Percentiles rank a stretch among this genome's conserved stretches.
phyloP scores from a whole-genome alignment of 2,888 invertebrate genomes.

The Tyria jacobaeae region DNA sequence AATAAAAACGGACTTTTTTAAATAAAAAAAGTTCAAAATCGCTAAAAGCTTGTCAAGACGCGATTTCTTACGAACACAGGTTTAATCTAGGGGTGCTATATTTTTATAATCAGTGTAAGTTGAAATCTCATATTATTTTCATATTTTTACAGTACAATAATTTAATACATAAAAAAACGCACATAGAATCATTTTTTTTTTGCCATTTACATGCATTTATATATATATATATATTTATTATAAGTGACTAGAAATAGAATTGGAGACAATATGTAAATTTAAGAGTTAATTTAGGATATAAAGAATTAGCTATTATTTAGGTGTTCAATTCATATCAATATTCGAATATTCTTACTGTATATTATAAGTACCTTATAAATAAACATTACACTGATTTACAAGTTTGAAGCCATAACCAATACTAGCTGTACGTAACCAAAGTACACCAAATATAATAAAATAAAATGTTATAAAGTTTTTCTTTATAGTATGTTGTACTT shows the following conservation, averaged over 20 bases:
- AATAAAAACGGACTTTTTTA: too few species aligned
- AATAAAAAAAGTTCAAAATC: too few species aligned
- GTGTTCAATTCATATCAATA: conserved; percentile 57
- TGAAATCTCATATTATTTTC: neutral
- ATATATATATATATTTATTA: conserved; percentile 18
- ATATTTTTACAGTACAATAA: neutral
- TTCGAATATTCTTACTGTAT: conserved; percentile 43
- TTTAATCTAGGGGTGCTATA: too few species aligned
- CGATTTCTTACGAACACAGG: too few species aligned
- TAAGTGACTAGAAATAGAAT: conserved; percentile 62
- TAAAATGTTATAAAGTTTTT: neutral
- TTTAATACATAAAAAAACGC: conserved; percentile 18
- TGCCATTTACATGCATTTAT: conserved; percentile 44
- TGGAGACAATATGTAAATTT: conserved; percentile 78
- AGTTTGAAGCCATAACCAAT: conserved; percentile 17
- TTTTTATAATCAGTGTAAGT: too few species aligned
- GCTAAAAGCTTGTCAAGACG: too few species aligned
- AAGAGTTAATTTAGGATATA: conserved; percentile 52
- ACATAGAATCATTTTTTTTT: conserved; percentile 43
- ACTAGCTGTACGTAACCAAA: conserved; percentile 28
- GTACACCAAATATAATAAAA: conserved; percentile 22
- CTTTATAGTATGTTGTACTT: conserved; percentile 43
- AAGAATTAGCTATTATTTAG: conserved; percentile 44
- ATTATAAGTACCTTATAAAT: conserved; percentile 36
- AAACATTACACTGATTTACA: conserved; percentile 29